phyloP scores from a whole-genome alignment of 2,797 vertebrate species.

The Phrynocephalus forsythii region DNA sequence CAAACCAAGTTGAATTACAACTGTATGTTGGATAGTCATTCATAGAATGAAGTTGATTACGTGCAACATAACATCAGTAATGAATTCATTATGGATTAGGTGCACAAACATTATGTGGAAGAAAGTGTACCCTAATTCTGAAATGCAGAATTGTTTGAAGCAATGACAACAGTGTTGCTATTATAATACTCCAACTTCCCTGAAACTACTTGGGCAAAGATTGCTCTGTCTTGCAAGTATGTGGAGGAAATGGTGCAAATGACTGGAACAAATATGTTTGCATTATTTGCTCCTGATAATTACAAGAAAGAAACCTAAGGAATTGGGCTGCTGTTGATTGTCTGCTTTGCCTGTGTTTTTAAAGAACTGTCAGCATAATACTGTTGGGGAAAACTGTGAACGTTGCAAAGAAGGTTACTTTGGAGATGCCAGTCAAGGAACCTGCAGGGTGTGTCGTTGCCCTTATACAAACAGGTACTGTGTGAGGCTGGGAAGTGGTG shows the following conservation, averaged over 20 bases:
- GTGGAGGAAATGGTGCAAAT: constrained; percentile 1
- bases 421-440: constrained; percentile 79
- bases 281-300: background rate
- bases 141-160: background rate
- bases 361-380: constrained; percentile 90
- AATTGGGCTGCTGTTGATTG: constrained; percentile 38
- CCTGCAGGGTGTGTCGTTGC: constrained; percentile 88
- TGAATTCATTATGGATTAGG: background rate
- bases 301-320: background rate
- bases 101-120: background rate
- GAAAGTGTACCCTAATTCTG: background rate
- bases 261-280: background rate
- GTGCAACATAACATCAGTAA: no score
- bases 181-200: background rate
- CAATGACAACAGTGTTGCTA: background rate
- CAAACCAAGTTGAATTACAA: background rate
- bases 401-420: constrained; percentile 91
- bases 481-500: background rate
- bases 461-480: constrained; percentile 89
- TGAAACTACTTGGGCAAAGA: background rate
- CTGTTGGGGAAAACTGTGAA: constrained; percentile 90
- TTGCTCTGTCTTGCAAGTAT: constrained; percentile 21
- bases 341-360: constrained; percentile 39
- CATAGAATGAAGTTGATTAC: background rate
- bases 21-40: background rate